Base-by-base conservation (phyloP, 2,888 invertebrate genomes). In the Cataglyphis cursor region DNA sequence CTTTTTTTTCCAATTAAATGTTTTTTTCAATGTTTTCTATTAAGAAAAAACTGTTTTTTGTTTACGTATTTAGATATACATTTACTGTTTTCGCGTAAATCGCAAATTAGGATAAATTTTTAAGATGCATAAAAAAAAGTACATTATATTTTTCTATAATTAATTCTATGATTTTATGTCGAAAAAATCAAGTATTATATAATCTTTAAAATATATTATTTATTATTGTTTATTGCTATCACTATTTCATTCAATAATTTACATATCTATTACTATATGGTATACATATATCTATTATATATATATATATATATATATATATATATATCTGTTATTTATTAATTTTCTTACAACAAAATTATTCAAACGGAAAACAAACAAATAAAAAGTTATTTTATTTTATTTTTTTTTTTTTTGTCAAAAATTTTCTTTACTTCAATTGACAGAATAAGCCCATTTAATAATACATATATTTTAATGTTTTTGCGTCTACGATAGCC, bases 21-120 rank as follows among this genome's bases (percentile, higher is more conserved):
- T 31, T 6, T 31, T 31, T 31, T 6, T 24, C 24, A 24, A 24
- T 2, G 1, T 24, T 24, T 1, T 24, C 24, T 24, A 24, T 24
- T 24, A 24, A 24, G 24, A 24, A 24, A 24, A 24, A 24, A 24
- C 24, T 24, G 24, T 24, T 24, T 24, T 24, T 24, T 24, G 1
- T 24, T 24, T 24, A 24, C 24, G 24, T 24, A 24, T 24, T 24
- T 24, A 24, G 68, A 35, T 68, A 44, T 18, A 21, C 68, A 31
- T 18, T 21, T 44, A 59, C 59, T 57, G 57, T 44, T 59, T n/a
- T 1, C 8, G 9, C 15, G 31, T 59, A 57, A n/a, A 41, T 66
- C n/a, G 28, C 18, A 68, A 68, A 68, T 78, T 78, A 57, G 21
- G 18, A 10, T 41, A 68, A 78, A 66, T 31, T 78, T 48, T 38